Evolutionary conservation across 2,113 vertebrate genomes (phyloP), one percentile per base, ranked within the genome.

Genomic region (Potamarius usumacintae): DNA sequence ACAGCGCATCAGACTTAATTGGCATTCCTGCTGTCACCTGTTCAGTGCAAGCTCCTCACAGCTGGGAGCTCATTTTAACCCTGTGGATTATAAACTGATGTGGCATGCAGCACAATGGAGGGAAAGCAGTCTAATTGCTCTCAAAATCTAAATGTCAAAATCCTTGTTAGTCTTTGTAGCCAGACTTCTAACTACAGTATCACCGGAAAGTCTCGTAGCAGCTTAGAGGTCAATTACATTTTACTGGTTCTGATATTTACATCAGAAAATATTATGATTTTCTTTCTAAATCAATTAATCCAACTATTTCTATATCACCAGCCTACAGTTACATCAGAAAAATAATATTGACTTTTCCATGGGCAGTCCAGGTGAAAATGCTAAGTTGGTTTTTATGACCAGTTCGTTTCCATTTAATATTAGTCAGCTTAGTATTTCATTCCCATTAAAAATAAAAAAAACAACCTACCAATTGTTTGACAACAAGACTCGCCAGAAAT

Each of bases 1-100:
- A 15, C 69, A 89, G 92, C 88, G 87, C 83, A 87, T 94, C 93
- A 90, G 83, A 90, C 90, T 93, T 94, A 93, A 95, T 94, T 92
- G 91, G 89, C 92, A 92, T 88, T 30, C 84, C 84, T 85, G 84
- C 88, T 91, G 89, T 92, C 91, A 91, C 90, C 93, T 92, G 92
- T 89, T 88, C 90, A 83, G 89, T 71, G 34, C 67, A 78, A 2
- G 85, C 77, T 87, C 77, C 72, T 91, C 89, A 90, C 90, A 90
- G 67, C 79, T 30, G 67, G 90, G 85, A 92, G 92, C 90, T 89
- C 86, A 77, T 88, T 92, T 92, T 90, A 91, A 94, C 93, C 90
- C 90, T 67, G 52, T 89, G 90, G 92, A 92, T 93, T 10, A 15
- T 85, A 7, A 88, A 80, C 87, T 83, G 65, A 50, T 22, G 14